phyloP scores from a whole-genome alignment of 2,888 invertebrate species.

The Furcula furcula region DNA sequence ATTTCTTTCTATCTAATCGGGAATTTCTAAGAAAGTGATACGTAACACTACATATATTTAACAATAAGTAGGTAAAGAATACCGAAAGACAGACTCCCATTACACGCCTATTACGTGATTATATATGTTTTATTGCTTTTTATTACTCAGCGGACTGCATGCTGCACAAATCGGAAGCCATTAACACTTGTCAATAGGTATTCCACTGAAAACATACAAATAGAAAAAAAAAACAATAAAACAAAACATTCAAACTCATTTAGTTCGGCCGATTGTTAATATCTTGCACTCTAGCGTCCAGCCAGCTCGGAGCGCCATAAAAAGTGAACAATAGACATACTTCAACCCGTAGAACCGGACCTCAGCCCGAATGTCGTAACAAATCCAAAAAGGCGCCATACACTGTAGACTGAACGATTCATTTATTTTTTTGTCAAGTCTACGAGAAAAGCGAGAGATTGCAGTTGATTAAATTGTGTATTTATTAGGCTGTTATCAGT shows the following conservation, averaged over 20 bases:
- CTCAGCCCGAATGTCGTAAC: conserved; percentile 11
- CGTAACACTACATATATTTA: no score
- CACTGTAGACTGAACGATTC: conserved; percentile 9
- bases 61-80: no score
- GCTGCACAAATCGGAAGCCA: no score
- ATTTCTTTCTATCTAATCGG: no score
- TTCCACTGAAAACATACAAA: neutral
- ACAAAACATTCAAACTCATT: neutral
- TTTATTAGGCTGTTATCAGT: no score
- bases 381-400: conserved; percentile 5
- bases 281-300: conserved; percentile 2
- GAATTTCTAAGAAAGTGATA: no score
- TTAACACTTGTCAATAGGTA: neutral
- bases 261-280: neutral
- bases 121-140: no score
- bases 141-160: no score
- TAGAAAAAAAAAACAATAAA: neutral
- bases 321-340: conserved; percentile 28
- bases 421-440: conserved; percentile 19
- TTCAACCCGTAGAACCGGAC: conserved; percentile 27
- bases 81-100: no score
- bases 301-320: conserved; percentile 11
- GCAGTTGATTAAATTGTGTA: neutral
- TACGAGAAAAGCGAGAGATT: conserved; percentile 2
- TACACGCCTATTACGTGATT: no score